These are phyloP conservation scores for Xestoiulus laeticollis DNA, from an alignment of 2,888 invertebrate genomes.

Conservation along the genomic window DNA sequence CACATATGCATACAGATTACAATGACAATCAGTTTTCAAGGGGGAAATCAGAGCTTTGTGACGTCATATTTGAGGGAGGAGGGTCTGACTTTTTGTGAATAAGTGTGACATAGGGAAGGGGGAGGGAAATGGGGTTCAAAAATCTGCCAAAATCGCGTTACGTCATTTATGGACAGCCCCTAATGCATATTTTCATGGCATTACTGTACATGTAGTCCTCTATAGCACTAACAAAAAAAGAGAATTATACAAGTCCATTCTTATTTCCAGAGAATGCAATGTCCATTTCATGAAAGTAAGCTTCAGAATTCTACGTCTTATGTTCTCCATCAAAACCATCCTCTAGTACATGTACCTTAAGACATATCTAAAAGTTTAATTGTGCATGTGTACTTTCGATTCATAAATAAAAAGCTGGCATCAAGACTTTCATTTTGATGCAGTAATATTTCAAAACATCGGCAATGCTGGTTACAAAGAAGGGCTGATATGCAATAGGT, in stretches of 20 bases:
- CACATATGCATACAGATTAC: too few relatives aligned
- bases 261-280: not conserved
- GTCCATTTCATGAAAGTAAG: not conserved
- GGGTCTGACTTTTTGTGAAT: too few relatives aligned
- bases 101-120: too few relatives aligned
- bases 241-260: not conserved
- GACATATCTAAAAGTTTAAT: not conserved
- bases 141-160: too few relatives aligned
- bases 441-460: conserved; percentile 24
- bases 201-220: too few relatives aligned
- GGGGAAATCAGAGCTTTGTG: too few relatives aligned
- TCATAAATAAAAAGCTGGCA: not conserved
- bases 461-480: conserved; percentile 21
- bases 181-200: too few relatives aligned
- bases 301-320: not conserved
- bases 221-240: not conserved
- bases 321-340: not conserved
- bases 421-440: not conserved
- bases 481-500: not conserved
- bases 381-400: not conserved
- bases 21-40: too few relatives aligned
- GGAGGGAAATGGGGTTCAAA: too few relatives aligned
- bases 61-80: too few relatives aligned
- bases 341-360: not conserved
- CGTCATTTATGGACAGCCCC: too few relatives aligned